These are phyloP conservation scores for Apeltes quadracus DNA, from an alignment of 2,113 vertebrate genomes.

Conservation along the genomic window DNA sequence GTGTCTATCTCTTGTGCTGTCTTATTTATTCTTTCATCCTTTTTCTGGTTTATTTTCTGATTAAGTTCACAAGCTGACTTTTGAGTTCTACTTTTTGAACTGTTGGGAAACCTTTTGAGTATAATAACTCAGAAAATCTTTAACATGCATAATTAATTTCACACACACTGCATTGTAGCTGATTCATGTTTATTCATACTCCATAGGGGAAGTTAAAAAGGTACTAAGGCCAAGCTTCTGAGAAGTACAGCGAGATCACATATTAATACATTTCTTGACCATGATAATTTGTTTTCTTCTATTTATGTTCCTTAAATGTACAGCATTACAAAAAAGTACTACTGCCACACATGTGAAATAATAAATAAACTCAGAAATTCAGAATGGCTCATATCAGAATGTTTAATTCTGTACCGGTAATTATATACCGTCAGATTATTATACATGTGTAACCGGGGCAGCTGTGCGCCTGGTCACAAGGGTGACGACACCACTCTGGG, in stretches of 20 bases:
- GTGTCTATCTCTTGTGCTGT: background rate
- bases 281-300: background rate
- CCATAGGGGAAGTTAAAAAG: background rate
- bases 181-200: background rate
- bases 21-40: background rate
- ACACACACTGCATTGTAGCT: background rate
- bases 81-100: background rate
- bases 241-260: background rate
- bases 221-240: background rate
- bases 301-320: background rate
- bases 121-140: slow-evolving; percentile 22
- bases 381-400: background rate
- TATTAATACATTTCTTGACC: background rate
- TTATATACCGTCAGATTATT: background rate
- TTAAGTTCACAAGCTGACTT: background rate
- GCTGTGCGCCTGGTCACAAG: too few species aligned
- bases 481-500: too few species aligned
- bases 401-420: background rate
- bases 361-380: background rate
- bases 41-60: background rate
- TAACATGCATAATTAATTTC: slow-evolving; percentile 30
- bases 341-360: background rate
- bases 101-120: background rate
- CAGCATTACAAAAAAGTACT: background rate
- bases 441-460: too few species aligned